A percentile compares a stretch with the other conserved stretches of the same genome.
Conservation (phyloP, 2,888 invertebrate species). For the Hirtodrosophila cameraria region DNA sequence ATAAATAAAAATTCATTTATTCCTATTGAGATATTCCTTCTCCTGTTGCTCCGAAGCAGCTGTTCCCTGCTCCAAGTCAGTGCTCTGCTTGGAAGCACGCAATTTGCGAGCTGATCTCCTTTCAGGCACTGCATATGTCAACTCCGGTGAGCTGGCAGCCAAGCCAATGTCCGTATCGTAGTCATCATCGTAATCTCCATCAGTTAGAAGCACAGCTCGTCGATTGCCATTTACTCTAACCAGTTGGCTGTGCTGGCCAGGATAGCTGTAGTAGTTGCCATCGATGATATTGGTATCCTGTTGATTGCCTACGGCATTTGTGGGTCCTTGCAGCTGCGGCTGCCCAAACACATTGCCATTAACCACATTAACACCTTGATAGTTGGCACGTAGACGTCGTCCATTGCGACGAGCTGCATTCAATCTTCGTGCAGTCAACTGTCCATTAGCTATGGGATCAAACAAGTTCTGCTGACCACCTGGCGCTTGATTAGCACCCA, state of each 20-base stretch:
- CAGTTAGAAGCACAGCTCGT: conserved; percentile 41
- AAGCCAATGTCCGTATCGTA: conserved; percentile 45
- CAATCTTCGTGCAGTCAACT: conserved; percentile 9
- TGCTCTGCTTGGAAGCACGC: not conserved
- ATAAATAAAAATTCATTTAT: conserved; percentile 4
- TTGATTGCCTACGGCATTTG: conserved; percentile 52
- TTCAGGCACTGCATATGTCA: conserved; percentile 51
- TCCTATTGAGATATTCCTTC: conserved; percentile 46
- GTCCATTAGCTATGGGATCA: conserved; percentile 28
- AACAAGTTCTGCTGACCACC: conserved; percentile 10
- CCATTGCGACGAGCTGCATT: conserved; percentile 33
- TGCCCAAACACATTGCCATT: conserved; percentile 63
- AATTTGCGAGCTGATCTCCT: conserved; percentile 21
- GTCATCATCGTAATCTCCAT: conserved; percentile 57
- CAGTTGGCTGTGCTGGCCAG: conserved; percentile 22
- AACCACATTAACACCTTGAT: conserved; percentile 68
- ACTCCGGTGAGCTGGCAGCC: conserved; percentile 47
- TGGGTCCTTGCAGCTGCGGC: conserved; percentile 54
- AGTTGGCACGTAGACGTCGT: conserved; percentile 56
- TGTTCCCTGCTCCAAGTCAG: conserved; percentile 27
- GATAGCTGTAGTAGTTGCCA: conserved; percentile 60
- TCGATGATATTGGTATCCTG: conserved; percentile 72
- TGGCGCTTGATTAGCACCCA: conserved; percentile 27
- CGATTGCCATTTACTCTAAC: conserved; percentile 45
- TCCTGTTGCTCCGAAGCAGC: conserved; percentile 39